Conservation (phyloP, 2,888 invertebrate genomes). For the Actias luna region DNA sequence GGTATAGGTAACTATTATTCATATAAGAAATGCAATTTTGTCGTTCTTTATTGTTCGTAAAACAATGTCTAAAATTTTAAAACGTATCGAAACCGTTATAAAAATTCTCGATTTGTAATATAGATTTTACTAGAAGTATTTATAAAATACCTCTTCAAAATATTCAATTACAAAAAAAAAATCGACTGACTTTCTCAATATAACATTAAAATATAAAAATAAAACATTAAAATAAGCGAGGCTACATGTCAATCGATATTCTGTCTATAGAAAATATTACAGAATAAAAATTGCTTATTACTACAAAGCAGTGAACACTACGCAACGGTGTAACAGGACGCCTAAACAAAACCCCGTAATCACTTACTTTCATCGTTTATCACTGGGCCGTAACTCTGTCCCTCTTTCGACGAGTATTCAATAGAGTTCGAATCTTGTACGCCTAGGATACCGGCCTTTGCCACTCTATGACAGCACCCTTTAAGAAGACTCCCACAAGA, state of each 20-base stretch:
- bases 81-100: too few species aligned
- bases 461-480: slow-evolving; percentile 92
- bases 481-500: slow-evolving; percentile 91
- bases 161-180: too few species aligned
- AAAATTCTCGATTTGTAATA: too few species aligned
- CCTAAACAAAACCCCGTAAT: slow-evolving; percentile 17
- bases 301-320: slow-evolving; percentile 30
- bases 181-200: too few species aligned
- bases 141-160: too few species aligned
- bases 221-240: not conserved
- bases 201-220: too few species aligned
- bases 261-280: not conserved
- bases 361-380: slow-evolving; percentile 90
- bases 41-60: too few species aligned
- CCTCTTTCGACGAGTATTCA: slow-evolving; percentile 83
- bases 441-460: slow-evolving; percentile 84
- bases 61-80: too few species aligned
- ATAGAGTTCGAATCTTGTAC: slow-evolving; percentile 84
- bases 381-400: slow-evolving; percentile 87
- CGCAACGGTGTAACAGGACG: slow-evolving; percentile 39
- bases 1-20: not conserved
- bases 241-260: not conserved
- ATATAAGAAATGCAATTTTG: too few species aligned
- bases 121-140: too few species aligned
- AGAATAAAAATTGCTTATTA: not conserved